A percentile compares a stretch with the other conserved stretches of the same genome.
phyloP scores from a whole-genome alignment of 2,888 invertebrate genomes.

The Leptarthrus brevirostris region DNA sequence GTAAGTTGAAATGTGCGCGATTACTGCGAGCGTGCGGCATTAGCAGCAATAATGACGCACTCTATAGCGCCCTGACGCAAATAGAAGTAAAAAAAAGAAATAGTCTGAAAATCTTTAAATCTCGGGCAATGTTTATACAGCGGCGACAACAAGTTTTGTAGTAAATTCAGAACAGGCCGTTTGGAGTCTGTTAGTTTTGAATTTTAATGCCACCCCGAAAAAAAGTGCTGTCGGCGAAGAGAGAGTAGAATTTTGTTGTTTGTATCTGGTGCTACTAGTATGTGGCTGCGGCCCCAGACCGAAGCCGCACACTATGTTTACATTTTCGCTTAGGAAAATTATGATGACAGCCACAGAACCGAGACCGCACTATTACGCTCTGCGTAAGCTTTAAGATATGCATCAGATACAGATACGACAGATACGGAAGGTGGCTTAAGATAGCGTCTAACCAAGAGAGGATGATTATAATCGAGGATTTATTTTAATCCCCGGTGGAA shows the following conservation, averaged over 20 bases:
- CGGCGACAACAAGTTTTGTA: conserved; percentile 40
- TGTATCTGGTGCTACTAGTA: conserved; percentile 28
- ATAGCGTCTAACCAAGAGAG: conserved; percentile 17
- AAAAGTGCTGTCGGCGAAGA: background rate
- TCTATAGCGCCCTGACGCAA: conserved; percentile 31
- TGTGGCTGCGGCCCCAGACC: background rate
- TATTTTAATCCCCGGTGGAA: conserved; percentile 40
- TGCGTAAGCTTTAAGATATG: conserved; percentile 9
- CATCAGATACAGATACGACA: conserved; percentile 7
- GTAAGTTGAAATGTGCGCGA: conserved; percentile 50
- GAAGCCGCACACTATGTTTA: conserved; percentile 25
- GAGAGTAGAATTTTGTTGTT: conserved; percentile 14
- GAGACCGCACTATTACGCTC: conserved; percentile 18
- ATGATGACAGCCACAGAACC: conserved; percentile 44
- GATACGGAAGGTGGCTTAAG: conserved; percentile 38
- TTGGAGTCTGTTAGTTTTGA: conserved; percentile 19
- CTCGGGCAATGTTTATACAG: conserved; percentile 45
- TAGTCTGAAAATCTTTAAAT: too few species aligned
- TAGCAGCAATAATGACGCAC: conserved; percentile 17
- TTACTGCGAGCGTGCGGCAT: conserved; percentile 44
- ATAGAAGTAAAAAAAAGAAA: conserved; percentile 25
- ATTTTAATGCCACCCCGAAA: conserved; percentile 19
- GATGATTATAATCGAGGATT: conserved; percentile 41
- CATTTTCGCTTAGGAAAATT: conserved; percentile 41
- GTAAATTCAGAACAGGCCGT: conserved; percentile 16